These are phyloP conservation scores for Megaleporinus macrocephalus DNA, from an alignment of 2,113 vertebrate genomes.

Conservation along the genomic window DNA sequence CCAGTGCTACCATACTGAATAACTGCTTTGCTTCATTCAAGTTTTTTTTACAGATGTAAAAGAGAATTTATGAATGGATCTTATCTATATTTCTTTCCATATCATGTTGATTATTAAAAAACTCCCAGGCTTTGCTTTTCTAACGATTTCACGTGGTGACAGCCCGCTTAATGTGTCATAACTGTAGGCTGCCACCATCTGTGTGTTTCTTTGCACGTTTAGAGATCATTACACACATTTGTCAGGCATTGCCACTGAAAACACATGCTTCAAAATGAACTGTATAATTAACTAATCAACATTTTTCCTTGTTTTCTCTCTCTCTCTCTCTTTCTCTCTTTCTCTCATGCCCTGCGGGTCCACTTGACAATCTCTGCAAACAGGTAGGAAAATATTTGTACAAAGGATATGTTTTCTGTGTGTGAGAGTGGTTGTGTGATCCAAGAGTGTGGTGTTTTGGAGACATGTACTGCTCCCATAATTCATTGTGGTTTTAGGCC, in stretches of 20 bases:
- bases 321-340: slow-evolving; percentile 47
- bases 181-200: slow-evolving; percentile 45
- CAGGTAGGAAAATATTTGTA: slow-evolving; percentile 66
- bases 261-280: slow-evolving; percentile 52
- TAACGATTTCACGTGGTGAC: slow-evolving; percentile 45
- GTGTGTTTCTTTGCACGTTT: slow-evolving; percentile 44
- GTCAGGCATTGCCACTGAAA: slow-evolving; percentile 35
- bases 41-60: neutral
- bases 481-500: neutral
- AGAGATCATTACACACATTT: slow-evolving; percentile 44
- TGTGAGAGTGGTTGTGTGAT: slow-evolving; percentile 2
- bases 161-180: slow-evolving; percentile 50
- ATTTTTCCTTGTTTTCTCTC: slow-evolving; percentile 60
- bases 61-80: neutral
- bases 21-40: neutral
- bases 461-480: neutral
- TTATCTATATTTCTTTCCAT: neutral
- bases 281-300: slow-evolving; percentile 56
- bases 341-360: slow-evolving; percentile 42
- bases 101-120: slow-evolving; percentile 21
- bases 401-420: slow-evolving; percentile 20
- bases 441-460: neutral
- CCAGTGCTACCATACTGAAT: no score
- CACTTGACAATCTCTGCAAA: slow-evolving; percentile 27
- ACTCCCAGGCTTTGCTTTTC: slow-evolving; percentile 26